Evolutionary conservation across 2,888 invertebrate genomes (phyloP), one percentile per base, ranked within the genome.

Genomic region (Pseudeuparius sepicola): DNA sequence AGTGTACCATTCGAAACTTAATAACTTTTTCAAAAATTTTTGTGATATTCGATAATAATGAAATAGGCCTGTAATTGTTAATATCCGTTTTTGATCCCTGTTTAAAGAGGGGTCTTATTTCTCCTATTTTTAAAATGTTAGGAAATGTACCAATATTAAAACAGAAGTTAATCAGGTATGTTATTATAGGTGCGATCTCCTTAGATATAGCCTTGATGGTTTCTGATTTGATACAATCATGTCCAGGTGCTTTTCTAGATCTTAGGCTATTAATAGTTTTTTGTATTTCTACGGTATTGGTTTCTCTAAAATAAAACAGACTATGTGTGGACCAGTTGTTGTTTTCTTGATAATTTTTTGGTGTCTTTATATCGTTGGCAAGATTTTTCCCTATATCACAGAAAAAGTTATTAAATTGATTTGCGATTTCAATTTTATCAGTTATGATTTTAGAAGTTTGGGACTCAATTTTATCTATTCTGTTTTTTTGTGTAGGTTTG

Each of bases 21-120:
- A 32, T 33, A 33, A 15, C 12, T 31, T 24, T 31, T 14, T 31
- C 32, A 13, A 33, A 33, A 9, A 33, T 33, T 16, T 37, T 33
- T 15, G 34, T 24, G 18, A 24, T 9, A 9, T 24, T 24, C 5
- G 25, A 24, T 6, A 24, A 11, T 24, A 24, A 24, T 11, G 25
- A 38, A 16, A 38, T 15, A 7, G 25, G 34, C 17, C 33, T 26
- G 25, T 37, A 25, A 16, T 36, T 36, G 13, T 14, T 12, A 18
- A 31, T 12, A 6, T n/a, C n/a, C n/a, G 11, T 16, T 36, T n/a
- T 31, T 6, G 18, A 12, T n/a, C 26, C 36, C 14, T 32, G 18
- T 14, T 36, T 36, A 10, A 24, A 24, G 11, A 37, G 20, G 7
- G 30, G 33, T 36, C 28, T 32, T 10, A 31, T 31, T 14, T 29